Evolutionary conservation across 2,888 invertebrate species (phyloP).

Genomic region (Lamellibrachia columna): DNA sequence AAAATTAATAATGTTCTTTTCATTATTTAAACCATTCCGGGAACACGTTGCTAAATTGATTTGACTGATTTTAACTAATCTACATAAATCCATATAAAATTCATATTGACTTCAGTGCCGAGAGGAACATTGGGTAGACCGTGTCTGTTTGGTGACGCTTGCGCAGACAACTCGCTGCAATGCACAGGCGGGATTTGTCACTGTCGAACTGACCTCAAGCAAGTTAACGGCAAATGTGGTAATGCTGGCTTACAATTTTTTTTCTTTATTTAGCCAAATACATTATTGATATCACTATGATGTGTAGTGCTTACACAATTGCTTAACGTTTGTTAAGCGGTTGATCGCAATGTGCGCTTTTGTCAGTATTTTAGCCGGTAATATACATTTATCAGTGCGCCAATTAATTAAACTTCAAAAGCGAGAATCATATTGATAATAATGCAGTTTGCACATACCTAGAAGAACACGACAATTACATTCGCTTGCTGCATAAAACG

Average conservation of each 20-base stretch:
- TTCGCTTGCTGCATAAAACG: background rate
- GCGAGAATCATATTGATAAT: too few species aligned
- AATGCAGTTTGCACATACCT: too few species aligned
- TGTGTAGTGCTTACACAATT: background rate
- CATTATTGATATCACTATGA: background rate
- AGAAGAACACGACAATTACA: too few species aligned
- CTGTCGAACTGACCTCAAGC: slow-evolving; percentile 31
- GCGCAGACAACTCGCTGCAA: slow-evolving; percentile 34
- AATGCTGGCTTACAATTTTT: background rate
- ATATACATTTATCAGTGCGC: too few species aligned
- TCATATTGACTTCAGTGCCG: slow-evolving; percentile 21
- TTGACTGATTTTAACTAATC: too few species aligned
- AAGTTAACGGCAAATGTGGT: slow-evolving; percentile 31
- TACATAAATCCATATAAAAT: background rate
- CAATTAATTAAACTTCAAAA: too few species aligned
- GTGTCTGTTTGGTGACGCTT: slow-evolving; percentile 33
- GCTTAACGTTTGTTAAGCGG: background rate
- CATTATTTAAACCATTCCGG: too few species aligned
- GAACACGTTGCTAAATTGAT: too few species aligned
- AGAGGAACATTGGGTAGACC: slow-evolving; percentile 33
- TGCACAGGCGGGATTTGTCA: slow-evolving; percentile 31
- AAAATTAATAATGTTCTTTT: too few species aligned
- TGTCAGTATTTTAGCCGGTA: background rate
- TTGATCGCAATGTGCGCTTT: background rate
- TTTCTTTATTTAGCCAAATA: too few species aligned